Evolutionary conservation across 2,113 vertebrate genomes (phyloP), one percentile per base, ranked within the genome.

Genomic region (Macrotus californicus): DNA sequence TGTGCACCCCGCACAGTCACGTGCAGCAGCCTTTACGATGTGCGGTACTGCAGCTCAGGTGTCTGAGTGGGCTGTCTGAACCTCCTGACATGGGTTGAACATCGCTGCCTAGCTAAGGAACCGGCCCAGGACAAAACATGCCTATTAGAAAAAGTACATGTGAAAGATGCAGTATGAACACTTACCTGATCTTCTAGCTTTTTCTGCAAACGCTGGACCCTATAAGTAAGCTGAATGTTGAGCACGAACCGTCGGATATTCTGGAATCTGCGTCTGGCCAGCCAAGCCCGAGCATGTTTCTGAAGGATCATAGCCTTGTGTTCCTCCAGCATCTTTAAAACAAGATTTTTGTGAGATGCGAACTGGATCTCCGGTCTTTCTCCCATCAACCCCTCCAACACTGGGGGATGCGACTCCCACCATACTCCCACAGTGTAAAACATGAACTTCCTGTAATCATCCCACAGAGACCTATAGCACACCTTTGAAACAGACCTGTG

Each of bases 221-320:
- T 98, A 97, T 98, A 99, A 0, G 99, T 99, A 2, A 99, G 99
- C 97, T 99, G 99, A 43, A 99, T 99, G 7, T 99, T 99, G 24
- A 99, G 19, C 13, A 99, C 99, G 26, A 99, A 99, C 1, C 99
- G 98, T 0, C 99, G 99, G 94, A 99, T 99, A 34, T 96, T 99
- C 97, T 99, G 99, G 97, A 99, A 99, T 1, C 99, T 98, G 36
- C 99, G 99, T 7, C 99, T 98, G 94, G 98, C 99, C 81, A 99
- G 98, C 99, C 99, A 99, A 0, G 99, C 99, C 29, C 99, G 98
- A 36, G 99, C 98, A 0, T 99, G 98, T 75, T 99, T 99, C 98
- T 99, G 99, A 2, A 99, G 98, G 83, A 99, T 97, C 97, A 99
- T 80, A 5, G 99, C 99, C 96, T 99, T 99, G 72, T 99, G 99